Base-by-base conservation (phyloP, 64 coral and sea anemone genomes). In the Hydrozoanthus tunicans region DNA sequence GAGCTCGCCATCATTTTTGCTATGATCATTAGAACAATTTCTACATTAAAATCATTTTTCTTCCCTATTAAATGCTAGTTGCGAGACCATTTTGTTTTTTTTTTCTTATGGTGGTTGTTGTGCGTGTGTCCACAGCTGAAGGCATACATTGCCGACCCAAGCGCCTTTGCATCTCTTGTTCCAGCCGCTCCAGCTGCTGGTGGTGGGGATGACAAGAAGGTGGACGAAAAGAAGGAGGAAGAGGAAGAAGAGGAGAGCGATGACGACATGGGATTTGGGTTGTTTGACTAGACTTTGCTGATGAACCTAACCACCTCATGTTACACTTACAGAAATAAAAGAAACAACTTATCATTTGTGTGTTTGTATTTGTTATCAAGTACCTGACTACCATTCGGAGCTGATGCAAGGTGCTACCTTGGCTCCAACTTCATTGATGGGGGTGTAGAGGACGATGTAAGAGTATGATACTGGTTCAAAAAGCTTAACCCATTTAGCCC, bases 261-360 rank as follows among this genome's bases (percentile, higher is more conserved):
- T 94, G 97, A 99, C 32, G 97, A 99, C 17, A 99, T 99, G 97
- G 97, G 97, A 75, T 99, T 99, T 69, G 97, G 94, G 52, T 66
- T 99, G 90, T 99, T 99, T 94, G 97, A 94, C 92, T 96, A 94
- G 62, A n/a, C 67, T 58, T 14, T 79, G 25, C 13, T 57, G 72
- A 25, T 51, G 26, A 56, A 12, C 67, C 57, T 73, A 7, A 68
- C 20, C 27, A 27, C 24, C 24, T 13, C 27, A 23, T 86, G 58
- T 64, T 56, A 54, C 56, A 20, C 26, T 74, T 7, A 53, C 56
- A 92, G 58, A 11, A 58, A 56, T 92, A 74, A 74, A 92, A 92
- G 24, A 3, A 7, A 5, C 55, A 54, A 5, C 8, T 60, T 6
- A 59, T 25, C 67, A 73, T 23, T 17, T 51, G 13, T 82, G 14